These are phyloP conservation scores for Aspidiotus destructor DNA, from an alignment of 2,888 invertebrate genomes.

Conservation along the genomic window DNA sequence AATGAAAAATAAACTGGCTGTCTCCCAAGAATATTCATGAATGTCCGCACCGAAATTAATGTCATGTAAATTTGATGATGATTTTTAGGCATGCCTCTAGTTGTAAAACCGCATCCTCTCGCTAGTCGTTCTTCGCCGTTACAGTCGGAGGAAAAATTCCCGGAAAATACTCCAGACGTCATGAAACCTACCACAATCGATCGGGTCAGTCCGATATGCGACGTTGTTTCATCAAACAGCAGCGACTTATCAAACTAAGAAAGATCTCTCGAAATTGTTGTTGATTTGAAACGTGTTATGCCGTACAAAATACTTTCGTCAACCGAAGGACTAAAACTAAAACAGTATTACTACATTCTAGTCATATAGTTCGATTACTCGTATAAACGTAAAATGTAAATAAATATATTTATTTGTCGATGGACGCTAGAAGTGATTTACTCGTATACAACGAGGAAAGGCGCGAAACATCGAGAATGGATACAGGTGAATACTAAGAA, in stretches of 20 bases:
- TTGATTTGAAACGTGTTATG: not conserved
- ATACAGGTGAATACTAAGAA: too few relatives aligned
- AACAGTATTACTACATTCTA: too few relatives aligned
- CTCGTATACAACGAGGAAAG: too few relatives aligned
- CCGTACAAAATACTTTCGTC: too few relatives aligned
- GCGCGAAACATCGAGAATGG: too few relatives aligned
- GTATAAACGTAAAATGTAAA: too few relatives aligned
- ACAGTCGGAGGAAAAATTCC: slow-evolving; percentile 17
- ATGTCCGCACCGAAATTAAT: not conserved
- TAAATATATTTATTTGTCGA: too few relatives aligned
- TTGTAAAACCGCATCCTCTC: slow-evolving; percentile 26
- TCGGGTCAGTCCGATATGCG: slow-evolving; percentile 25
- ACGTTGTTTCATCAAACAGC: slow-evolving; percentile 30
- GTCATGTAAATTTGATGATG: not conserved
- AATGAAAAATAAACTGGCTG: not conserved
- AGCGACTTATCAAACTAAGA: slow-evolving; percentile 24
- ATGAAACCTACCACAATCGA: slow-evolving; percentile 13
- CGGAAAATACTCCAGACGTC: slow-evolving; percentile 19
- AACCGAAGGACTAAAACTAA: too few relatives aligned
- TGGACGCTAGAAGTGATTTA: too few relatives aligned
- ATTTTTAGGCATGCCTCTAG: slow-evolving; percentile 25
- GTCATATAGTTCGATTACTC: too few relatives aligned
- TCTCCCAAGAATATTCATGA: not conserved
- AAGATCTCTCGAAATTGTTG: not conserved
- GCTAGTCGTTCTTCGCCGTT: slow-evolving; percentile 13